These are phyloP conservation scores for Cheirogaleus medius DNA, from an alignment of 2,113 vertebrate genomes.

Conservation along the genomic window DNA sequence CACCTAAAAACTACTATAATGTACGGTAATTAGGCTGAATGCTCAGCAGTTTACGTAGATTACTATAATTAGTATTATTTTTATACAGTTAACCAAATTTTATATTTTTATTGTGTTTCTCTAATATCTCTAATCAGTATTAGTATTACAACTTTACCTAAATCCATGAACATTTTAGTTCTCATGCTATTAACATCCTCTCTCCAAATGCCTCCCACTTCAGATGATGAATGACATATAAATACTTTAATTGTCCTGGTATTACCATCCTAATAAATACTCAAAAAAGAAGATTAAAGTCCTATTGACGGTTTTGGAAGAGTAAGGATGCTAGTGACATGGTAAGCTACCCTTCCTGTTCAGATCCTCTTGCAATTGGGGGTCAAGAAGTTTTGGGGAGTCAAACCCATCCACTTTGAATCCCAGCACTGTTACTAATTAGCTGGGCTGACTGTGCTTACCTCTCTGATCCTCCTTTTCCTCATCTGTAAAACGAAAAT, in stretches of 20 bases:
- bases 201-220: neutral
- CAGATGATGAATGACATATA: neutral
- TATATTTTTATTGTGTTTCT: neutral
- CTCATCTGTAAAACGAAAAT: neutral
- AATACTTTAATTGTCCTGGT: neutral
- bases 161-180: neutral
- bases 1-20: neutral
- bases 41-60: neutral
- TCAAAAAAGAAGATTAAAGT: neutral
- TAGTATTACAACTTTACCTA: neutral
- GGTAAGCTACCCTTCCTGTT: neutral
- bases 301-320: neutral
- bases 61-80: neutral
- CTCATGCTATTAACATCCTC: neutral
- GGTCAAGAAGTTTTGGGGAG: neutral
- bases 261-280: neutral
- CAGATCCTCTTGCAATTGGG: neutral
- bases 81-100: neutral
- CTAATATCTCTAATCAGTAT: neutral
- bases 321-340: neutral
- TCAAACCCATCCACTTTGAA: neutral
- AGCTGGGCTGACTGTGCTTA: neutral
- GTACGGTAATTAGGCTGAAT: neutral
- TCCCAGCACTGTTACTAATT: neutral
- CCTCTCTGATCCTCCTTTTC: neutral